These are phyloP conservation scores for Linnaemya tessellans DNA, from an alignment of 2,888 invertebrate species.

Conservation along the genomic window DNA sequence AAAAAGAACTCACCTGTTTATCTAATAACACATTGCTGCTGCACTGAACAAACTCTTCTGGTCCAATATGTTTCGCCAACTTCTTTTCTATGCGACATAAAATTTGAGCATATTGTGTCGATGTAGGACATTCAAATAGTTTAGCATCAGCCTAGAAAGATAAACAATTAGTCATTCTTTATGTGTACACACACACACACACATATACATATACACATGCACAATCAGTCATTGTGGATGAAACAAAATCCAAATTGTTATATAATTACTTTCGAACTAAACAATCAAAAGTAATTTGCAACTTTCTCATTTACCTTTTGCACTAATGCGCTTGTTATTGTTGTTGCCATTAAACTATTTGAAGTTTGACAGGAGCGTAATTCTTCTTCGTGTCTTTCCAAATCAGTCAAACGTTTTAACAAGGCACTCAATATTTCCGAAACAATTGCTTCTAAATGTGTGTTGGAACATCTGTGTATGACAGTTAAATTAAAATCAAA, in stretches of 20 bases:
- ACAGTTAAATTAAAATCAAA: conserved; percentile 38
- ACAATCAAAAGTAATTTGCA: conserved; percentile 21
- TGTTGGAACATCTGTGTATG: conserved; percentile 81
- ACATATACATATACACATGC: too few relatives aligned
- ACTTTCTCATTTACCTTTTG: conserved; percentile 79
- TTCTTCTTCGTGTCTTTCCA: conserved; percentile 83
- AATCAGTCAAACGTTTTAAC: conserved; percentile 84
- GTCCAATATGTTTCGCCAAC: conserved; percentile 83
- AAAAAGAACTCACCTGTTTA: conserved; percentile 79
- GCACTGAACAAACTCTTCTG: conserved; percentile 83
- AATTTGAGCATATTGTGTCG: conserved; percentile 83
- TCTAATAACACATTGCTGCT: conserved; percentile 82
- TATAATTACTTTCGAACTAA: conserved; percentile 29
- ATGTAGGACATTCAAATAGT: conserved; percentile 80
- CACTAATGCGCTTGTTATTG: conserved; percentile 27
- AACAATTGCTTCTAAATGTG: conserved; percentile 82
- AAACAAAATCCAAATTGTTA: conserved; percentile 15
- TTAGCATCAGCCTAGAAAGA: conserved; percentile 73
- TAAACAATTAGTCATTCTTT: conserved; percentile 27
- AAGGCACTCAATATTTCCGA: conserved; percentile 84
- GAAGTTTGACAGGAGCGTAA: conserved; percentile 82
- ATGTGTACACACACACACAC: background rate
- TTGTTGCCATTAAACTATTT: conserved; percentile 62
- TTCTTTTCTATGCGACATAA: conserved; percentile 83
- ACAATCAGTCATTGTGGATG: background rate